Percentiles rank a stretch among this genome's conserved stretches.
Evolutionary conservation across 2,888 invertebrate species (phyloP).

Genomic region (Plagodis dolabraria): DNA sequence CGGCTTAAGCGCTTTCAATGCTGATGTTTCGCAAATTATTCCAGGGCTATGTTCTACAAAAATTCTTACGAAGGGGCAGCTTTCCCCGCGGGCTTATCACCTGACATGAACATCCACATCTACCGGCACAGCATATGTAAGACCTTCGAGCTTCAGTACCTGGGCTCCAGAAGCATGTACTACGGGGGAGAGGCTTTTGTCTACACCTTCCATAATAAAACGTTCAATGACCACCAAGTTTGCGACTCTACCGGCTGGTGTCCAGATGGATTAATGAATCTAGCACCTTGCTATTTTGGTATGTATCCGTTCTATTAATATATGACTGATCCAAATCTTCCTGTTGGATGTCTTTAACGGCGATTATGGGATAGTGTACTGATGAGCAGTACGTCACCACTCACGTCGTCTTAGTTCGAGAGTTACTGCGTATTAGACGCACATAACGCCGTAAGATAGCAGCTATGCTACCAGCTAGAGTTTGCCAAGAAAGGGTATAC

Average conservation of each 20-base stretch:
- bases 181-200: slow-evolving; percentile 31
- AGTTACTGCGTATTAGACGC: too few relatives aligned
- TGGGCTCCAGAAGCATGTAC: slow-evolving; percentile 15
- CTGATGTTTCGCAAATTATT: slow-evolving; percentile 5
- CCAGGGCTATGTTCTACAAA: slow-evolving; percentile 63
- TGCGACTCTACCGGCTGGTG: slow-evolving; percentile 58
- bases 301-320: slow-evolving; percentile 1
- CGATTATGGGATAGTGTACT: too few relatives aligned
- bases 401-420: too few relatives aligned
- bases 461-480: too few relatives aligned
- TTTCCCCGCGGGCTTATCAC: slow-evolving; percentile 85
- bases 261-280: slow-evolving; percentile 85
- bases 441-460: too few relatives aligned
- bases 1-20: too few relatives aligned
- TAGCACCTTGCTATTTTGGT: slow-evolving; percentile 87
- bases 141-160: slow-evolving; percentile 24
- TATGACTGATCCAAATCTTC: too few relatives aligned
- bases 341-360: too few relatives aligned
- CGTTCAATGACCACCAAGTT: slow-evolving; percentile 22
- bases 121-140: slow-evolving; percentile 90
- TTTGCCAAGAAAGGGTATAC: too few relatives aligned
- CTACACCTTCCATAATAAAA: slow-evolving; percentile 25
- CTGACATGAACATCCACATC: slow-evolving; percentile 79
- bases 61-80: slow-evolving; percentile 90
- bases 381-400: too few relatives aligned